A percentile compares a stretch with the other conserved stretches of the same genome.
Conservation (phyloP, 2,113 vertebrate genomes). For the Motacilla alba region DNA sequence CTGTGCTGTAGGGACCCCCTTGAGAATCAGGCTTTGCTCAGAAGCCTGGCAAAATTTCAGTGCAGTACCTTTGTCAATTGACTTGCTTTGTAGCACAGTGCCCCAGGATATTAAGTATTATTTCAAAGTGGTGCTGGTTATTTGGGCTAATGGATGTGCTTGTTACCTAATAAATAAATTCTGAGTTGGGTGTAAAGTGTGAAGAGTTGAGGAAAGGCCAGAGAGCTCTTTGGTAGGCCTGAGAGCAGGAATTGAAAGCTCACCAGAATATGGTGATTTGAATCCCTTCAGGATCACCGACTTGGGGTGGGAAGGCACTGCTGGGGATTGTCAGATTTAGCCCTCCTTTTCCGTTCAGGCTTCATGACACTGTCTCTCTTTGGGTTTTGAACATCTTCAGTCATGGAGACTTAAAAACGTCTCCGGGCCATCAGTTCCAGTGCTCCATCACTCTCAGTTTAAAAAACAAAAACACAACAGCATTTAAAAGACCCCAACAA, state of each 20-base stretch:
- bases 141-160: neutral
- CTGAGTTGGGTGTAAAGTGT: neutral
- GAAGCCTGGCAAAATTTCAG: neutral
- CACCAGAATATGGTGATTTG: neutral
- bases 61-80: neutral
- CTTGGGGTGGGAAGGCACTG: neutral
- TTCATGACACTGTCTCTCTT: rapidly evolving
- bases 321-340: neutral
- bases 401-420: neutral
- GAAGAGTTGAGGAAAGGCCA: neutral
- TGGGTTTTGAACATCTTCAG: neutral
- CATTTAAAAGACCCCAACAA: neutral
- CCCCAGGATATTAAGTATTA: neutral
- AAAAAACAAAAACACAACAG: neutral
- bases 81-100: neutral
- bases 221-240: neutral
- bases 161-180: neutral
- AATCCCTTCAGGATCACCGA: neutral
- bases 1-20: neutral
- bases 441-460: neutral
- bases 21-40: neutral
- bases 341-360: neutral
- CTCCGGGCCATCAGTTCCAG: neutral
- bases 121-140: neutral
- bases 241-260: neutral